Conservation (phyloP, 2,797 vertebrate genomes). For the Platyrinchus mystaceus region DNA sequence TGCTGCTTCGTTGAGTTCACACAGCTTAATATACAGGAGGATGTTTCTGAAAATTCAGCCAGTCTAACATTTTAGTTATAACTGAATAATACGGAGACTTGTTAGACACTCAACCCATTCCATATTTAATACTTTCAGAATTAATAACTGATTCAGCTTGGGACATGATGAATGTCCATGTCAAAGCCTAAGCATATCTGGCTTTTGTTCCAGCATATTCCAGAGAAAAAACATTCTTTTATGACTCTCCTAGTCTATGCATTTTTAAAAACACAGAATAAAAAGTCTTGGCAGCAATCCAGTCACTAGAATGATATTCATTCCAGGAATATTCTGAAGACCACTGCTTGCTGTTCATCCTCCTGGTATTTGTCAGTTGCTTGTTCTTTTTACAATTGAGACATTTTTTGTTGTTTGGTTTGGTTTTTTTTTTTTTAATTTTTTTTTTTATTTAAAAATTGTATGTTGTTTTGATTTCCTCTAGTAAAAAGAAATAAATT, state of each 20-base stretch:
- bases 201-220: slow-evolving; percentile 65
- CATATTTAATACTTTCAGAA: slow-evolving; percentile 56
- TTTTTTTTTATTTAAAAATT: background rate
- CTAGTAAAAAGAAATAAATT: background rate
- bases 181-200: slow-evolving; percentile 64
- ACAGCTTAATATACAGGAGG: background rate
- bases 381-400: slow-evolving; percentile 31
- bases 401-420: background rate
- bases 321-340: slow-evolving; percentile 64
- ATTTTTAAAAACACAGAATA: slow-evolving; percentile 66
- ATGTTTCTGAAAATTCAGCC: background rate
- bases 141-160: slow-evolving; percentile 56
- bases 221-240: slow-evolving; percentile 59
- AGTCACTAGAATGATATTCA: slow-evolving; percentile 53
- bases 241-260: slow-evolving; percentile 48
- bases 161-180: slow-evolving; percentile 63
- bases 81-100: slow-evolving; percentile 26
- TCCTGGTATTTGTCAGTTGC: slow-evolving; percentile 33
- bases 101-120: slow-evolving; percentile 24
- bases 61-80: slow-evolving; percentile 38
- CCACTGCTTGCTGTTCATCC: slow-evolving; percentile 34
- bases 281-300: slow-evolving; percentile 58
- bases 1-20: background rate
- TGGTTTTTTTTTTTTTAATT: background rate
- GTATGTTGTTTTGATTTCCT: background rate